Conservation (phyloP, 2,797 vertebrate species). For the Podargus strigoides region DNA sequence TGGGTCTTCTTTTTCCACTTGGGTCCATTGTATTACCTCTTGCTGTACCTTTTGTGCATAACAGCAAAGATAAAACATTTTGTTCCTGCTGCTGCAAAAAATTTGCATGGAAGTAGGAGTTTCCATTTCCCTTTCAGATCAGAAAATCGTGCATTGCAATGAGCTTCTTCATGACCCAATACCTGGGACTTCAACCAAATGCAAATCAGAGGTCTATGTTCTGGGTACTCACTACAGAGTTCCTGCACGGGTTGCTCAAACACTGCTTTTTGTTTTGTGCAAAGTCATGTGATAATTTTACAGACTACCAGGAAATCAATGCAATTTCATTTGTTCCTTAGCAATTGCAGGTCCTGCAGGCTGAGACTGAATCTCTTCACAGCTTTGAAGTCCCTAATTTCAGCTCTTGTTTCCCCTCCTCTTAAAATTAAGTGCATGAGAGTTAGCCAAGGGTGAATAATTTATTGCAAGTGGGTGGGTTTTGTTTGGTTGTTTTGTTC, state of each 20-base stretch:
- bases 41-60: not conserved
- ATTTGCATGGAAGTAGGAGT: not conserved
- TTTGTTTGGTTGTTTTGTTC: not conserved
- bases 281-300: not conserved
- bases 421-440: not conserved
- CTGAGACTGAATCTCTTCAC: not conserved
- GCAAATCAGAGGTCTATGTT: not conserved
- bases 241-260: not conserved
- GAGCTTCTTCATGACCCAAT: not conserved
- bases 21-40: not conserved
- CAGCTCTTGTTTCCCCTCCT: not conserved
- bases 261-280: not conserved
- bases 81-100: not conserved
- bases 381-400: not conserved
- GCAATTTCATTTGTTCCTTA: not conserved
- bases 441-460: not conserved
- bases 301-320: not conserved
- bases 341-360: not conserved
- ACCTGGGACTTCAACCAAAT: not conserved
- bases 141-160: not conserved
- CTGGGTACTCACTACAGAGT: not conserved
- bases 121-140: not conserved
- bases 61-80: not conserved
- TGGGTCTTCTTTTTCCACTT: not conserved
- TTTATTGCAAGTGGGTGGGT: not conserved